phyloP scores from a whole-genome alignment of 2,888 invertebrate species.

The Drosophila melanosoma region DNA sequence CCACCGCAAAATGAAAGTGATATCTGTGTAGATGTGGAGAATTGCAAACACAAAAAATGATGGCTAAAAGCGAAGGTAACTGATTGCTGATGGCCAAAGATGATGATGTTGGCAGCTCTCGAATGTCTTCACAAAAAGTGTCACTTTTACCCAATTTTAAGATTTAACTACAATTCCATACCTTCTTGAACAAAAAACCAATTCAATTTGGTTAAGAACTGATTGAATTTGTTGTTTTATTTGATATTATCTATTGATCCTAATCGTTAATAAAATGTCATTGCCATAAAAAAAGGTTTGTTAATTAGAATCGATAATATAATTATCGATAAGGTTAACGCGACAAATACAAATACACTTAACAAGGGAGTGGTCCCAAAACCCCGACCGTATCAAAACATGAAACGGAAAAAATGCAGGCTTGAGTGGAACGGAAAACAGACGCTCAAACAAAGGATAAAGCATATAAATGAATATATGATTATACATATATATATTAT shows the following conservation, averaged over 20 bases:
- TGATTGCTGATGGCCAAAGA: background rate
- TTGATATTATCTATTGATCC: background rate
- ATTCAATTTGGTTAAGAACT: background rate
- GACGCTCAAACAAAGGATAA: constrained; percentile 63
- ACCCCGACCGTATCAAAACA: constrained; percentile 33
- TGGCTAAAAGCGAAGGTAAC: constrained; percentile 28
- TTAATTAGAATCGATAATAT: constrained; percentile 4
- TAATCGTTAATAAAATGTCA: background rate
- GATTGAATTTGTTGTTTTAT: background rate
- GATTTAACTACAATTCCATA: constrained; percentile 10
- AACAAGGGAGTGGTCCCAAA: constrained; percentile 57
- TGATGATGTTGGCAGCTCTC: constrained; percentile 37
- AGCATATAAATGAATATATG: constrained; percentile 9
- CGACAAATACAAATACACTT: constrained; percentile 12
- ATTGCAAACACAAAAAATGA: constrained; percentile 50
- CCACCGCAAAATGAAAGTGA: constrained; percentile 69
- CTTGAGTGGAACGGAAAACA: constrained; percentile 53
- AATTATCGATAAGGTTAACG: constrained; percentile 20
- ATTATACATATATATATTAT: constrained; percentile 8
- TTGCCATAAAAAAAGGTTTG: background rate
- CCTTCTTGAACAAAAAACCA: background rate
- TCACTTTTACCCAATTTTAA: constrained; percentile 45
- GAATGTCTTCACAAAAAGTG: constrained; percentile 13
- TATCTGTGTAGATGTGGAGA: constrained; percentile 47
- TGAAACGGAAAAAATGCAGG: constrained; percentile 12